phyloP scores from a whole-genome alignment of 2,113 vertebrate species.

The human (Homo sapiens) region DNA sequence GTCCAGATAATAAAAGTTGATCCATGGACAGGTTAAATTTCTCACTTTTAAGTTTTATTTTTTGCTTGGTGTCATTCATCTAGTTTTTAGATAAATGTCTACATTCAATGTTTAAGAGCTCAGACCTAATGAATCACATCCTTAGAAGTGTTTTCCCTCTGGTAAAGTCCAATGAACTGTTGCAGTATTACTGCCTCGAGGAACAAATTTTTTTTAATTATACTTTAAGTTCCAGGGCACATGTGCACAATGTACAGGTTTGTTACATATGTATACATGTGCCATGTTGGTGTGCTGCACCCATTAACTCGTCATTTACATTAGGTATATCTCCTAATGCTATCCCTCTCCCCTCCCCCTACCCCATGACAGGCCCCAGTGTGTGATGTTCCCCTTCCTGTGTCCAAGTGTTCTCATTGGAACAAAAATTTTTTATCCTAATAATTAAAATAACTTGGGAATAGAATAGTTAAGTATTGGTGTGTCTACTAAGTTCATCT shows the following conservation, averaged over 20 bases:
- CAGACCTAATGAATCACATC: constrained; percentile 13
- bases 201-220: not conserved
- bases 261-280: too few species aligned
- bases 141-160: constrained; percentile 10
- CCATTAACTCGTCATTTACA: too few species aligned
- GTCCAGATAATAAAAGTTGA: constrained; percentile 36
- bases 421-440: constrained; percentile 26
- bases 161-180: not conserved
- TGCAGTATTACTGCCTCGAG: not conserved
- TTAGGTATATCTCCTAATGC: too few species aligned
- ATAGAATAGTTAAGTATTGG: not conserved
- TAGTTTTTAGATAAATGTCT: constrained; percentile 30
- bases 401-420: too few species aligned
- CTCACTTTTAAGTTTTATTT: not conserved
- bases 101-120: not conserved
- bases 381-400: too few species aligned
- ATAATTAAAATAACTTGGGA: constrained; percentile 33
- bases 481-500: not conserved
- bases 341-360: too few species aligned
- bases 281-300: too few species aligned
- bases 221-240: too few species aligned
- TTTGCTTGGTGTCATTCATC: constrained; percentile 8
- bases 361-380: too few species aligned
- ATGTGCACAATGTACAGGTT: too few species aligned
- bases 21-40: not conserved